phyloP scores from a whole-genome alignment of 2,113 vertebrate species.

The Tamias sibiricus region DNA sequence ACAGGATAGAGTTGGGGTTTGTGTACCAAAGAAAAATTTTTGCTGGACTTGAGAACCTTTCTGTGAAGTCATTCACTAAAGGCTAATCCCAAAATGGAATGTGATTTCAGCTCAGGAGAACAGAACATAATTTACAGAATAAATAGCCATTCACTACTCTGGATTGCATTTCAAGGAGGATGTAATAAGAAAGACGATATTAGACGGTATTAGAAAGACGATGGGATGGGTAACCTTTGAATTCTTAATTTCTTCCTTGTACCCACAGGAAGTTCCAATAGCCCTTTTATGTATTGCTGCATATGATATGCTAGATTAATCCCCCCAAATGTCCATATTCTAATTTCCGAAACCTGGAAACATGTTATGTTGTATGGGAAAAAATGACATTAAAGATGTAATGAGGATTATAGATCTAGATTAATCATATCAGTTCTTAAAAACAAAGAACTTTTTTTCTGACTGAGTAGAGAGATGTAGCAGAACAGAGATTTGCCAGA shows the following conservation, averaged over 20 bases:
- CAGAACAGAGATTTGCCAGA: background rate
- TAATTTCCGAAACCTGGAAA: background rate
- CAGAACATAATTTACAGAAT: background rate
- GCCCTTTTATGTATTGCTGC: background rate
- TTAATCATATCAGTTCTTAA: background rate
- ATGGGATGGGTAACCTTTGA: background rate
- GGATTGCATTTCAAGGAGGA: background rate
- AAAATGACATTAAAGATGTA: background rate
- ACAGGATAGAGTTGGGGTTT: background rate
- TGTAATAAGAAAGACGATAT: too few species aligned
- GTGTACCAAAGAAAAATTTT: background rate
- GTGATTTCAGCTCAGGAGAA: background rate
- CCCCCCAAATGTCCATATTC: background rate
- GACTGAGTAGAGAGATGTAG: background rate
- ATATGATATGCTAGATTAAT: background rate
- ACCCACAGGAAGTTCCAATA: background rate
- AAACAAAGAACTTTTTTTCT: background rate
- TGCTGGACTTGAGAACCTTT: background rate
- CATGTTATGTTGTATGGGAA: background rate
- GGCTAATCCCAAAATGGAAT: background rate
- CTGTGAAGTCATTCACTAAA: background rate
- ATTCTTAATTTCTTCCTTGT: background rate
- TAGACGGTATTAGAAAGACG: too few species aligned
- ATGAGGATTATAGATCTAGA: background rate
- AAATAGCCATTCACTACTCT: background rate